Evolutionary conservation across 2,888 invertebrate genomes (phyloP), one percentile per base, ranked within the genome.

Genomic region (Diachrysia chrysitis): DNA sequence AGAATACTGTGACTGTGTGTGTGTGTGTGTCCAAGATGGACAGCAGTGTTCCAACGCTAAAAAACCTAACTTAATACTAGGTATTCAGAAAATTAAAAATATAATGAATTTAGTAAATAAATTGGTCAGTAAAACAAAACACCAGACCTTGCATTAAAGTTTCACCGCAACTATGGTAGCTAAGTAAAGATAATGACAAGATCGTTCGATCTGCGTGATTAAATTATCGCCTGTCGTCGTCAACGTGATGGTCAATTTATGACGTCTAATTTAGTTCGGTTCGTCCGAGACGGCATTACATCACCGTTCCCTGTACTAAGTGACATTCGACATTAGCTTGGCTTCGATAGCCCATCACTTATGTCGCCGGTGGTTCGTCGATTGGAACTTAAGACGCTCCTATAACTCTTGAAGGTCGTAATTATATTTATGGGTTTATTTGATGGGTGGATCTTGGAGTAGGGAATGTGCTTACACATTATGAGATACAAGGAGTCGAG

Each of bases 171-270:
- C 51, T 51, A 62, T 35, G 29, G 59, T 51, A 60, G 35, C 74
- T 46, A 42, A 54, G 54, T 69, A 63, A 78, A 69, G 78, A 73
- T 75, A 76, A 76, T 68, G 78, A 57, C 62, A 51, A 71, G 69
- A 77, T 73, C 68, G 71, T 65, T 71, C 68, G 64, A 70, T 59
- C 81, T 51, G 23, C 63, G 51, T 71, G 62, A 79, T 81, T 74
- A 69, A 74, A 78, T 81, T 71, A 81, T 69, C 60, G 59, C 37
- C 62, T 57, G n/a, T 21, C 37, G 64, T 51, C 71, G 58, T 69
- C 78, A 67, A 63, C 71, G 64, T 67, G 78, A 73, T 73, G 73
- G 64, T 62, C 69, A 81, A 78, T 74, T 74, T 79, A 81, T 74
- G 81, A 68, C 54, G 61, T 62, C 58, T 79, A 74, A 79, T 81